phyloP scores from a whole-genome alignment of 1,140 invertebrate species.

The Platorchestia sp. region DNA sequence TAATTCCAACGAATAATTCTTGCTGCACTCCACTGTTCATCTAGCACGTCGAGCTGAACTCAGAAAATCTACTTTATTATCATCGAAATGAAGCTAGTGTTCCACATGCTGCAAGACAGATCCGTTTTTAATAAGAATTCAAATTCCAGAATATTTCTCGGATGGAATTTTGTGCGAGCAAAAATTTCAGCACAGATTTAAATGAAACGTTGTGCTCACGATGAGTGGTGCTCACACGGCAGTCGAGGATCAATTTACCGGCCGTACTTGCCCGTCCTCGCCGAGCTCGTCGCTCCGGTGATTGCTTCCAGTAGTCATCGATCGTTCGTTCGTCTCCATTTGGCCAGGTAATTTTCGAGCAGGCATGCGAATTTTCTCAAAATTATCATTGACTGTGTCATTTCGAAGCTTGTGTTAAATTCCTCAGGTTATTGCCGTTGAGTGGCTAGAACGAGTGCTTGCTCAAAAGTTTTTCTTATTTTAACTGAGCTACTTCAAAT shows the following conservation, averaged over 20 bases:
- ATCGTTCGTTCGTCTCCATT: slow-evolving; percentile 6
- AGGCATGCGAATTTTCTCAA: not conserved
- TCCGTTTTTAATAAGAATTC: too few species aligned
- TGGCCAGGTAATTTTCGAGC: not conserved
- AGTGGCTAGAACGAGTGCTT: not conserved
- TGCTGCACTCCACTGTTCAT: not conserved
- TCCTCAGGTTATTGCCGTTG: not conserved
- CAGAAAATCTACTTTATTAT: not conserved
- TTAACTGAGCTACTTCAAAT: too few species aligned
- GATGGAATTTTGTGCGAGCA: not conserved
- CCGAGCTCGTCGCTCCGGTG: not conserved
- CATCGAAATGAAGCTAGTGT: not conserved
- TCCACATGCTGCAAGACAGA: too few species aligned
- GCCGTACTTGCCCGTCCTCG: not conserved
- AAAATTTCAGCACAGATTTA: not conserved
- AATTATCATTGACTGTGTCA: not conserved
- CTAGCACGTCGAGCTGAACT: not conserved
- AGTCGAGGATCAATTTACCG: not conserved
- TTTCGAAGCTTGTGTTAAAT: not conserved
- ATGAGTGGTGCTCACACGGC: not conserved
- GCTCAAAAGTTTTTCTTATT: too few species aligned
- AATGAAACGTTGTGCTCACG: not conserved
- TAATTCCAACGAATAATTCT: not conserved
- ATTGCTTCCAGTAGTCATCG: slow-evolving; percentile 6
- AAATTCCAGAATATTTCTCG: too few species aligned